These are phyloP conservation scores for Pelusios castaneus DNA, from an alignment of 2,113 vertebrate species.

Conservation along the genomic window DNA sequence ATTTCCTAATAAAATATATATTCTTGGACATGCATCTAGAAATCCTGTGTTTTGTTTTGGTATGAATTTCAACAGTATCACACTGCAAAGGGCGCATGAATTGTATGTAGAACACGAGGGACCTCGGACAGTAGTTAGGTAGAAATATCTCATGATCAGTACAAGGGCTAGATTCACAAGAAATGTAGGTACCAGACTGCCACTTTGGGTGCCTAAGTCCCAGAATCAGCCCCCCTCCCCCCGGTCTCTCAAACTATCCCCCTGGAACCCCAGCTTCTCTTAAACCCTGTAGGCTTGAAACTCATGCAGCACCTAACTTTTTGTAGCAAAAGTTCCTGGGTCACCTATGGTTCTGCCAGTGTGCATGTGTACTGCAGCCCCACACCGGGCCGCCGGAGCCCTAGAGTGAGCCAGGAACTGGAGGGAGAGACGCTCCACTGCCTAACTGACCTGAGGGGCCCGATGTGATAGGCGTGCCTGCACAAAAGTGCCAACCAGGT, in stretches of 20 bases:
- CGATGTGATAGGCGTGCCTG: no score
- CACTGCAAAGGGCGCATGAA: accelerated
- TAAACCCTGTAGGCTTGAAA: not conserved
- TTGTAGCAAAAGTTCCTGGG: not conserved
- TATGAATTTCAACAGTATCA: accelerated
- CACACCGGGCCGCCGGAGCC: not conserved
- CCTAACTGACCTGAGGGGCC: no score
- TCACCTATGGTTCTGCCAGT: not conserved
- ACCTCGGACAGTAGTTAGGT: accelerated
- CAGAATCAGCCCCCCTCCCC: not conserved
- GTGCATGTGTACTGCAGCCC: not conserved
- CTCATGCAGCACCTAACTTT: not conserved
- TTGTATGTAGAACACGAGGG: not conserved
- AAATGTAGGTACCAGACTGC: not conserved
- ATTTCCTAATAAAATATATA: conserved; percentile 55
- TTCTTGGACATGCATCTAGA: not conserved
- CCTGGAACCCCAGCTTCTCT: not conserved
- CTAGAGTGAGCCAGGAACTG: no score
- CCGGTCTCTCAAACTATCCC: no score
- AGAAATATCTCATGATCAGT: not conserved
- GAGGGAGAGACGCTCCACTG: no score
- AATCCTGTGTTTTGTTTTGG: no score
- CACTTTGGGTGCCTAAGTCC: not conserved
- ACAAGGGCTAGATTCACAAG: not conserved
- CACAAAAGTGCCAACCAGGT: no score